Evolutionary conservation across 1,140 invertebrate genomes (phyloP).

Genomic region (Holotrichia oblita): DNA sequence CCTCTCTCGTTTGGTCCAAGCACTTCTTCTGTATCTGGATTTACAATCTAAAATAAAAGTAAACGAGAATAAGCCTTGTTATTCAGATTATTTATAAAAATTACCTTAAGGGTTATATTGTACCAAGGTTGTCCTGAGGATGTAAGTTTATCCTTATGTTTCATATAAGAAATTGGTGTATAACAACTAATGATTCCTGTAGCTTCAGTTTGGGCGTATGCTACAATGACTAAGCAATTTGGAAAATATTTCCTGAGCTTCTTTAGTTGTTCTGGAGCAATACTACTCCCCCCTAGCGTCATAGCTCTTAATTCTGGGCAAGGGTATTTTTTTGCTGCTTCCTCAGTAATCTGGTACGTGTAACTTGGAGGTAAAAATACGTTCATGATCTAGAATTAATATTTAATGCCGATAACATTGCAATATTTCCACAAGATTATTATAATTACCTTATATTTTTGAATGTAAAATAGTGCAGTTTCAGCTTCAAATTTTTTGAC

Average conservation of each 20-base stretch:
- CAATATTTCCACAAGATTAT: not conserved
- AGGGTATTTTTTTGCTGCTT: not conserved
- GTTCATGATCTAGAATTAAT: not conserved
- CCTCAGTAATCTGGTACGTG: not conserved
- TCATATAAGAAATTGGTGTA: not conserved
- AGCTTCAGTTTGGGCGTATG: not conserved
- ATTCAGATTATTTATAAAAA: not conserved
- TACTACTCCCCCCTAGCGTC: not conserved
- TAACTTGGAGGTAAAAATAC: not conserved
- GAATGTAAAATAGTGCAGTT: not conserved
- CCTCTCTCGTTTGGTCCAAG: slow-evolving; percentile 63
- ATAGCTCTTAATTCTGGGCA: not conserved
- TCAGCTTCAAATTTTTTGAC: not conserved
- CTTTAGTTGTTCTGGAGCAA: not conserved
- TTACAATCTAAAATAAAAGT: slow-evolving; percentile 46
- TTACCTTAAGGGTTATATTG: too few species aligned
- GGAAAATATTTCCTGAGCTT: not conserved
- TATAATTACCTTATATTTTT: slow-evolving; percentile 26
- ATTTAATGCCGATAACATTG: not conserved
- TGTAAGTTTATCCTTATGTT: not conserved
- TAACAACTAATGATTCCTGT: not conserved
- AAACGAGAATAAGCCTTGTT: slow-evolving; percentile 27
- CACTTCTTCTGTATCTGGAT: slow-evolving; percentile 61
- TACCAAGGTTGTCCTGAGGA: not conserved
- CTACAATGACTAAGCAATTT: not conserved